phyloP scores from a whole-genome alignment of 2,797 vertebrate species.

The Micropoecilia bifurca region DNA sequence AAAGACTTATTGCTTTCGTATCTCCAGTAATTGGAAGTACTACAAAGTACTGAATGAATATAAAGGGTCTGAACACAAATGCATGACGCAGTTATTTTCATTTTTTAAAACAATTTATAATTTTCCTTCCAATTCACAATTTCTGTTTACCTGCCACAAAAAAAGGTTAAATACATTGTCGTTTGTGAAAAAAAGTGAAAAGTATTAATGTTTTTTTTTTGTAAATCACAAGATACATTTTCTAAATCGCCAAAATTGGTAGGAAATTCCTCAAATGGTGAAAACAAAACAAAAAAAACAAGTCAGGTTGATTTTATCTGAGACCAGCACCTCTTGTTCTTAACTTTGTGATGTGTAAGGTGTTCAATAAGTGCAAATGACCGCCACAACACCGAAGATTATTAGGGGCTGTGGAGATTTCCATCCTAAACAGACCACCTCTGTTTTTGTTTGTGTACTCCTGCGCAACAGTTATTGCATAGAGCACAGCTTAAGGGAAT shows the following conservation, averaged over 20 bases:
- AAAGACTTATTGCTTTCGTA: background rate
- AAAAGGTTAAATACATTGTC: background rate
- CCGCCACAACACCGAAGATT: conserved; percentile 11
- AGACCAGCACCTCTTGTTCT: background rate
- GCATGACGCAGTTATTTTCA: background rate
- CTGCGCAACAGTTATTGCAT: conserved; percentile 52
- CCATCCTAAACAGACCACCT: conserved; percentile 29
- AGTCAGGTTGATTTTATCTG: background rate
- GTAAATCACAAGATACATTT: background rate
- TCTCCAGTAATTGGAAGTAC: background rate
- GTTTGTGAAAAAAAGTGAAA: background rate
- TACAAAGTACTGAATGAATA: background rate
- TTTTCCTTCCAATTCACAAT: background rate
- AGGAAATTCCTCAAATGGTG: background rate
- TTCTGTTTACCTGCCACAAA: background rate
- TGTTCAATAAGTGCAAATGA: conserved; percentile 3
- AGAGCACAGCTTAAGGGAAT: conserved; percentile 49
- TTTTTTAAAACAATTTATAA: background rate
- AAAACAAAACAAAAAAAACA: background rate
- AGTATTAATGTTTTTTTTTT: background rate
- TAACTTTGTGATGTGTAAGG: background rate
- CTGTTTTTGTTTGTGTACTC: conserved; percentile 44
- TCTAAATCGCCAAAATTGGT: background rate
- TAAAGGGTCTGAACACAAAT: background rate
- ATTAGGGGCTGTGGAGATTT: conserved; percentile 17